Evolutionary conservation across 1,140 invertebrate genomes (phyloP).

Genomic region (Melitaea cinxia): DNA sequence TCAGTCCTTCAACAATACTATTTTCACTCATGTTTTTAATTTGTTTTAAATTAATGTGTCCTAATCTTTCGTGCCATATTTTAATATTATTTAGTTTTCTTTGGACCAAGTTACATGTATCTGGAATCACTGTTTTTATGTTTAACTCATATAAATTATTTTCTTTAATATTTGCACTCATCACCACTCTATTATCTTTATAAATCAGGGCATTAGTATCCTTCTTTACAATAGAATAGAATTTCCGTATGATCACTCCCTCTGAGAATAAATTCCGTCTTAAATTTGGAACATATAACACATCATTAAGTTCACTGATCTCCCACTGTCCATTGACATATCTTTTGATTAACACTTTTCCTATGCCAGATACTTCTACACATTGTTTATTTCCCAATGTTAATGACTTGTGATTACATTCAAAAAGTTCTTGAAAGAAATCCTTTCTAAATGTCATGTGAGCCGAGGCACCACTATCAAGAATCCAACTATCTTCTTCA

Average conservation of each 20-base stretch:
- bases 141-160: slow-evolving; percentile 48
- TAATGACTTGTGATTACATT: slow-evolving; percentile 42
- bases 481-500: slow-evolving; percentile 47
- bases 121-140: slow-evolving; percentile 30
- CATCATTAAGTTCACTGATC: slow-evolving; percentile 39
- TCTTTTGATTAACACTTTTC: slow-evolving; percentile 39
- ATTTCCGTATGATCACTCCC: slow-evolving; percentile 44
- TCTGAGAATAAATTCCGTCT: slow-evolving; percentile 52
- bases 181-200: slow-evolving; percentile 38
- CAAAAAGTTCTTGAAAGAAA: slow-evolving; percentile 28
- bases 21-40: slow-evolving; percentile 40
- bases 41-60: slow-evolving; percentile 38
- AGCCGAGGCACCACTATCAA: slow-evolving; percentile 58
- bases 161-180: slow-evolving; percentile 29
- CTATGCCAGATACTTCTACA: slow-evolving; percentile 34
- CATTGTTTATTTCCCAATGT: slow-evolving; percentile 41
- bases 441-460: slow-evolving; percentile 50
- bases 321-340: slow-evolving; percentile 51
- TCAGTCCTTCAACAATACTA: slow-evolving; percentile 25
- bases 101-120: slow-evolving; percentile 41
- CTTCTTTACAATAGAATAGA: slow-evolving; percentile 36
- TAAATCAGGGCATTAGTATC: slow-evolving; percentile 34
- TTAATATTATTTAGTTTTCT: slow-evolving; percentile 28
- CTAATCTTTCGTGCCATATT: slow-evolving; percentile 38
- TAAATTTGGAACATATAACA: slow-evolving; percentile 51